phyloP scores from a whole-genome alignment of 2,113 vertebrate species.

The Esox niger region DNA sequence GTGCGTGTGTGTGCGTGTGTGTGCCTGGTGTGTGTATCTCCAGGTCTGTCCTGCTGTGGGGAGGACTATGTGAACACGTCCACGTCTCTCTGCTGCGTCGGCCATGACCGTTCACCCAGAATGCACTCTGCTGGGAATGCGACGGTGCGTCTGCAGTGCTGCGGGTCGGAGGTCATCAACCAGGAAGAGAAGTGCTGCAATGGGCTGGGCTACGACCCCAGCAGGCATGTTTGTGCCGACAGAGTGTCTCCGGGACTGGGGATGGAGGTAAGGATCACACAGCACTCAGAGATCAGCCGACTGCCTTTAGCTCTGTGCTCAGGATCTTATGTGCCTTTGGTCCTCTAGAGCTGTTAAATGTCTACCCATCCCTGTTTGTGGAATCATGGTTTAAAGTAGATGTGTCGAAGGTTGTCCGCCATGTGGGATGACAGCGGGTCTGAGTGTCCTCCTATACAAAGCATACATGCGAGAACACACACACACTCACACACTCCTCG shows the following conservation, averaged over 20 bases:
- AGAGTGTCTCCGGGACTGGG: constrained; percentile 76
- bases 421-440: background rate
- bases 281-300: constrained; percentile 24
- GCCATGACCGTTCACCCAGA: constrained; percentile 75
- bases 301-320: background rate
- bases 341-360: too few species aligned
- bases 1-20: background rate
- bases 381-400: too few species aligned
- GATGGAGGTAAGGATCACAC: constrained; percentile 73
- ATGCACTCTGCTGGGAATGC: constrained; percentile 79
- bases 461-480: background rate
- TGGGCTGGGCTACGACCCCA: constrained; percentile 86
- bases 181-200: constrained; percentile 84
- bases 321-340: too few species aligned
- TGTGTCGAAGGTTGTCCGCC: constrained; percentile 10
- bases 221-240: constrained; percentile 87
- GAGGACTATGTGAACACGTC: constrained; percentile 85
- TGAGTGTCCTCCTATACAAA: background rate
- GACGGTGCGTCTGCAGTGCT: constrained; percentile 82
- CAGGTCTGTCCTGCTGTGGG: constrained; percentile 88
- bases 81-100: constrained; percentile 83
- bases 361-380: too few species aligned
- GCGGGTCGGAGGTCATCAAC: constrained; percentile 85
- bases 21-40: constrained; percentile 41
- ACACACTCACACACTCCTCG: constrained; percentile 45